Percentiles rank a stretch among this genome's conserved stretches.
phyloP scores from a whole-genome alignment of 2,888 invertebrate genomes.

The Aporophyla lueneburgensis region DNA sequence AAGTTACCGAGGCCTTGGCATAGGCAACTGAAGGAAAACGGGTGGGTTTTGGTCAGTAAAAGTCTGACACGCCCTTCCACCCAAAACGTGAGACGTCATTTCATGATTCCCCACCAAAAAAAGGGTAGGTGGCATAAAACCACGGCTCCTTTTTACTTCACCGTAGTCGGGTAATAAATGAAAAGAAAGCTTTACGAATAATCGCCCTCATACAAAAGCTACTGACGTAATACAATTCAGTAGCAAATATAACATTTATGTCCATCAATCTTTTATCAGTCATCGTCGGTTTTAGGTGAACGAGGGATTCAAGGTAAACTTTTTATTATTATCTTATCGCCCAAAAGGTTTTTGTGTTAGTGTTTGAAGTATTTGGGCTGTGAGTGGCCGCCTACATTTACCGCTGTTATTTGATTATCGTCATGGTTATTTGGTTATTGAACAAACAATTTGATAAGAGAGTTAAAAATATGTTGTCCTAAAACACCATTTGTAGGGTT shows the following conservation, averaged over 20 bases:
- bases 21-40: too few relatives aligned
- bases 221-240: slow-evolving; percentile 38
- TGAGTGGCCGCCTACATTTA: slow-evolving; percentile 64
- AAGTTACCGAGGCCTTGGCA: too few relatives aligned
- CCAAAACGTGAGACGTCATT: too few relatives aligned
- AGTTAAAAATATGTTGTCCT: not conserved
- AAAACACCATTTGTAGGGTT: not conserved
- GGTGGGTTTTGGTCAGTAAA: too few relatives aligned
- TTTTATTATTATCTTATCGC: slow-evolving; percentile 77
- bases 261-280: slow-evolving; percentile 54
- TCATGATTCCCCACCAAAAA: too few relatives aligned
- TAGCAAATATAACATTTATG: slow-evolving; percentile 30
- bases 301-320: slow-evolving; percentile 52
- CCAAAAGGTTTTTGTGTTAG: slow-evolving; percentile 74
- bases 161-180: not conserved
- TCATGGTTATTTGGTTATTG: slow-evolving; percentile 39
- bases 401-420: slow-evolving; percentile 34
- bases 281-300: slow-evolving; percentile 46
- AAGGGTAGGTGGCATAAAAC: too few relatives aligned
- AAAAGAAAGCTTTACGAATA: slow-evolving; percentile 1
- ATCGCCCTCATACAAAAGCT: not conserved
- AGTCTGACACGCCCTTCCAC: too few relatives aligned
- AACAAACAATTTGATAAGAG: slow-evolving; percentile 34
- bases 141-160: too few relatives aligned
- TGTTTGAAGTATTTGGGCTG: slow-evolving; percentile 67